A percentile compares a stretch with the other conserved stretches of the same genome.
These are phyloP conservation scores for Suncus etruscus DNA, from an alignment of 2,113 vertebrate species.

Conservation along the genomic window DNA sequence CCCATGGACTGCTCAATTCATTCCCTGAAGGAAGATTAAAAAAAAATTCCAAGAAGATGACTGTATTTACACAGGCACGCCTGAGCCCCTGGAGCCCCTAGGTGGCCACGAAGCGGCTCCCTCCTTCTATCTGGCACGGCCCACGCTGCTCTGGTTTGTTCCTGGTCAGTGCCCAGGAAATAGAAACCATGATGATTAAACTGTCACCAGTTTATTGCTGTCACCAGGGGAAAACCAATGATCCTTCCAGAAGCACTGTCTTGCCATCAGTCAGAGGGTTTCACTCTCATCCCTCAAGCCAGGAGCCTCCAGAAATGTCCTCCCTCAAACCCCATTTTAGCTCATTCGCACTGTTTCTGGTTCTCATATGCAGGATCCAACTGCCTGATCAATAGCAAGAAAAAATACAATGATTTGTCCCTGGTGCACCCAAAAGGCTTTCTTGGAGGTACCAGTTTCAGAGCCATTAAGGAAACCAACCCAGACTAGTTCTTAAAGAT, in stretches of 20 bases:
- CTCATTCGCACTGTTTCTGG: neutral
- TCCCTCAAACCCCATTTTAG: neutral
- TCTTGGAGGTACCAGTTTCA: neutral
- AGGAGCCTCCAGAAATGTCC: neutral
- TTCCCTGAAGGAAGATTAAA: conserved; percentile 63
- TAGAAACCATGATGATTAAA: neutral
- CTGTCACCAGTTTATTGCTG: neutral
- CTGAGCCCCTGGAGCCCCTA: neutral
- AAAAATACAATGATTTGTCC: neutral
- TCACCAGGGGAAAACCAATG: conserved; percentile 18
- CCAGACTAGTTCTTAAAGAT: neutral
- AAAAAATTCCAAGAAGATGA: conserved; percentile 72
- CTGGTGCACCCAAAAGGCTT: neutral
- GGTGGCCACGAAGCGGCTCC: conserved; percentile 40
- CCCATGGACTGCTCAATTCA: conserved; percentile 8
- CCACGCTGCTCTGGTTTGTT: neutral
- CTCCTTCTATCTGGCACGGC: neutral
- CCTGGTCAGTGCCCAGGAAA: neutral
- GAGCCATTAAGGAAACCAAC: neutral
- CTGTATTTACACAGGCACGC: conserved; percentile 75
- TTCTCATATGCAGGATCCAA: neutral
- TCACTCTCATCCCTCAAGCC: neutral
- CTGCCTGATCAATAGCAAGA: neutral
- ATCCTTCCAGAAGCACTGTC: conserved; percentile 34
- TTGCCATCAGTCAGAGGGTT: conserved; percentile 5